These are phyloP conservation scores for Thymelicus acteon DNA, from an alignment of 2,888 invertebrate species.

Conservation along the genomic window DNA sequence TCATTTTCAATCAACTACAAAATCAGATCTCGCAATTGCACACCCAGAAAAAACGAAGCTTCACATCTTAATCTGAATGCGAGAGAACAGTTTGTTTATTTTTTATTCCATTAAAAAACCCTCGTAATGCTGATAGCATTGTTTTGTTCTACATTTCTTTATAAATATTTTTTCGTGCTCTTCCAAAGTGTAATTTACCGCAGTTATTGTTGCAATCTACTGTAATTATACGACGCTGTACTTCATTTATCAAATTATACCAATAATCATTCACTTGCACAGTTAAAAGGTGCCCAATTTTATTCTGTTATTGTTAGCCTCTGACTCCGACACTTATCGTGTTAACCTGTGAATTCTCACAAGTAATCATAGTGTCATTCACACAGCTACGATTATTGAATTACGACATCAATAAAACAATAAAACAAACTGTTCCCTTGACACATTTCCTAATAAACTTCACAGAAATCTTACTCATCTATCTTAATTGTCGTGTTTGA, in stretches of 20 bases:
- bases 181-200: constrained; percentile 9
- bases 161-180: constrained; percentile 9
- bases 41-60: constrained; percentile 41
- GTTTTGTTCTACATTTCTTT: constrained; percentile 12
- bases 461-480: constrained; percentile 15
- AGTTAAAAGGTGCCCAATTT: neutral
- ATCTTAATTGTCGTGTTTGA: constrained; percentile 18
- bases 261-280: neutral
- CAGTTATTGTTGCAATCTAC: neutral
- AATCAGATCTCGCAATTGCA: constrained; percentile 8
- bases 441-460: constrained; percentile 27
- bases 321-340: neutral
- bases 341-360: constrained; percentile 11
- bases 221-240: neutral
- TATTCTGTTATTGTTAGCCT: constrained; percentile 1
- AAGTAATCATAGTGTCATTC: constrained; percentile 9
- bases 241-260: neutral
- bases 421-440: constrained; percentile 16
- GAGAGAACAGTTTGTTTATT: constrained; percentile 39
- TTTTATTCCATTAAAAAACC: constrained; percentile 40
- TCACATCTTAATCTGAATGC: constrained; percentile 43
- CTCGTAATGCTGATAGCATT: constrained; percentile 19
- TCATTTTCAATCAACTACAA: constrained; percentile 10
- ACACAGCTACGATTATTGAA: constrained; percentile 5
- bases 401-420: constrained; percentile 11